Percentiles rank a stretch among this genome's conserved stretches.
Conservation (phyloP, 2,113 vertebrate species). For the Pagrus major region DNA sequence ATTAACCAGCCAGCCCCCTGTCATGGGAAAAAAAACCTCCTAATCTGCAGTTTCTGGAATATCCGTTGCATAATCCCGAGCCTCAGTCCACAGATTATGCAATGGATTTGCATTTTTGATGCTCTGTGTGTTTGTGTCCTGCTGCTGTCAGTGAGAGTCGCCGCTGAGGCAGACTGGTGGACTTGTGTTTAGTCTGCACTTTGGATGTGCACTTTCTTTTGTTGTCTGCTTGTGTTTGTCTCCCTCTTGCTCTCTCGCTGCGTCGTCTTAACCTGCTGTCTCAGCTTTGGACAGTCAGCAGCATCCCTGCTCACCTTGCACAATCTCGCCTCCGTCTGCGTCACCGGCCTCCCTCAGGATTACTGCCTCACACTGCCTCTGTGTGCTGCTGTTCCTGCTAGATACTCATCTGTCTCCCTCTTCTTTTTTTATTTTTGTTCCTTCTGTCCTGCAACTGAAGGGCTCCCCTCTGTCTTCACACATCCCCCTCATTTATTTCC, state of each 20-base stretch:
- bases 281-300: conserved; percentile 48
- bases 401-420: conserved; percentile 8
- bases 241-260: conserved; percentile 1
- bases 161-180: conserved; percentile 16
- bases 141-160: conserved; percentile 28
- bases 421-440: not conserved
- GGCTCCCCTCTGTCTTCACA: not conserved
- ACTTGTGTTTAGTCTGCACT: conserved; percentile 43
- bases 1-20: conserved; percentile 49
- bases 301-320: conserved; percentile 34
- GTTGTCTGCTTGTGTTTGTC: conserved; percentile 51
- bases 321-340: conserved; percentile 2
- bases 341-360: conserved; percentile 23
- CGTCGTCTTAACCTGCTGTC: conserved; percentile 31
- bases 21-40: conserved; percentile 36
- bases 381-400: not conserved
- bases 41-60: conserved; percentile 75
- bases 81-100: conserved; percentile 56
- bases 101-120: conserved; percentile 54
- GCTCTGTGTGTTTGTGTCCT: conserved; percentile 31
- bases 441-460: not conserved
- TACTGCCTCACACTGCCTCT: not conserved
- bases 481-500: not conserved
- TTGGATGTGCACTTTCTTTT: conserved; percentile 19
- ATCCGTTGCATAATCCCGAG: conserved; percentile 73